phyloP scores from a whole-genome alignment of 2,797 vertebrate species.

The Anguilla obscura region DNA sequence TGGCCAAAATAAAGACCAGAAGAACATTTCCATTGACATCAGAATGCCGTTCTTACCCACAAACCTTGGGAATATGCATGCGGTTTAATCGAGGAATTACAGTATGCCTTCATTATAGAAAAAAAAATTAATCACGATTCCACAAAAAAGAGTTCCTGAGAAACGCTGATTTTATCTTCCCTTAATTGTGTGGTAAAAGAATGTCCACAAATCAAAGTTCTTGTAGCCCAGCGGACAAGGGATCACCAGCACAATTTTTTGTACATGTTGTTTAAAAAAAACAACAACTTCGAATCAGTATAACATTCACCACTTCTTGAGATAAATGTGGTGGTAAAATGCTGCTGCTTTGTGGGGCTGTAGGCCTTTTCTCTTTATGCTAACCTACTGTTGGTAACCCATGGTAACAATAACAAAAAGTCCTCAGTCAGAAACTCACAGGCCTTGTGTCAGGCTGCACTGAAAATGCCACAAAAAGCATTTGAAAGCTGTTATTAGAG shows the following conservation, averaged over 20 bases:
- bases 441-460: not conserved
- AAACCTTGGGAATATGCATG: constrained; percentile 39
- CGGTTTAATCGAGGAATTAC: constrained; percentile 46
- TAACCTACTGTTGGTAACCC: not conserved
- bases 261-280: not conserved
- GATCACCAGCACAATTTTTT: not conserved
- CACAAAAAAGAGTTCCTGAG: constrained; percentile 41
- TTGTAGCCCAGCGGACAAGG: not conserved
- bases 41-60: constrained; percentile 46
- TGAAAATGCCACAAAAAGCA: not conserved
- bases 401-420: not conserved
- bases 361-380: not conserved
- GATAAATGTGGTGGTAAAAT: constrained; percentile 11
- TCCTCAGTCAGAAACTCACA: not conserved
- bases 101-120: constrained; percentile 42
- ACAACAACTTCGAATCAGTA: constrained; percentile 2
- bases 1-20: constrained; percentile 50
- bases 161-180: constrained; percentile 37
- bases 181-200: constrained; percentile 32
- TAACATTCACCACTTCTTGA: not conserved
- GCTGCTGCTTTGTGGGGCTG: not conserved
- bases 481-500: not conserved
- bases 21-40: constrained; percentile 54
- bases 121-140: constrained; percentile 31
- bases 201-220: constrained; percentile 14